Percentiles rank a stretch among this genome's conserved stretches.
These are phyloP conservation scores for Abscondita cerata DNA, from an alignment of 2,888 invertebrate genomes.

Conservation along the genomic window DNA sequence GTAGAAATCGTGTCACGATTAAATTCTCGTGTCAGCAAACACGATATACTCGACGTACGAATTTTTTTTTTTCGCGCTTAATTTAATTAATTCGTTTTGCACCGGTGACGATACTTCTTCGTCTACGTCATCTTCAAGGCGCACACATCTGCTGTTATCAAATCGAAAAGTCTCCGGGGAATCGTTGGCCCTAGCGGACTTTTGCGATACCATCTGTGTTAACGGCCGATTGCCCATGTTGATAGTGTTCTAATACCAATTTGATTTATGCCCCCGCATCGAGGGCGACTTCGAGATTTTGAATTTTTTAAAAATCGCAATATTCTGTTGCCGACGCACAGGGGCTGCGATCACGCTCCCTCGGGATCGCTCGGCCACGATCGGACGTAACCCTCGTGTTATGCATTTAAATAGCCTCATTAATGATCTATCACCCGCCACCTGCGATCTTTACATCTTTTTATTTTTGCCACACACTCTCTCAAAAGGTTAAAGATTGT, in stretches of 20 bases:
- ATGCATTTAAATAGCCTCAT: conserved; percentile 64
- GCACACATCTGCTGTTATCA: conserved; percentile 35
- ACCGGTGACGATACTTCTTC: too few species aligned
- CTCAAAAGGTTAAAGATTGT: neutral
- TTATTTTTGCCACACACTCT: neutral
- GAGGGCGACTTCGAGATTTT: neutral
- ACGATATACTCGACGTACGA: too few species aligned
- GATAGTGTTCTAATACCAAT: conserved; percentile 56
- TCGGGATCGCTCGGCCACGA: conserved; percentile 50
- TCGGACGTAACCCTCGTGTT: conserved; percentile 56
- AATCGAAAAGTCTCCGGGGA: conserved; percentile 26
- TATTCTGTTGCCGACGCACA: conserved; percentile 34
- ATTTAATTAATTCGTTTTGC: too few species aligned
- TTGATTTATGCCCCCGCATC: conserved; percentile 53
- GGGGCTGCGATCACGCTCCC: conserved; percentile 42
- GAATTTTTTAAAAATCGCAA: conserved; percentile 22
- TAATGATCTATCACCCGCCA: conserved; percentile 55
- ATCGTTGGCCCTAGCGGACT: conserved; percentile 31
- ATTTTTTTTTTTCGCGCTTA: too few species aligned
- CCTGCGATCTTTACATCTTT: conserved; percentile 52
- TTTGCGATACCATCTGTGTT: conserved; percentile 56
- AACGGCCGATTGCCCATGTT: conserved; percentile 55
- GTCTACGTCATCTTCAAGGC: too few species aligned
- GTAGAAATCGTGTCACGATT: conserved; percentile 25
- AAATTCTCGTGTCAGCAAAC: conserved; percentile 10